Evolutionary conservation across 1,140 invertebrate genomes (phyloP).

Genomic region (Caligus rogercresseyi): DNA sequence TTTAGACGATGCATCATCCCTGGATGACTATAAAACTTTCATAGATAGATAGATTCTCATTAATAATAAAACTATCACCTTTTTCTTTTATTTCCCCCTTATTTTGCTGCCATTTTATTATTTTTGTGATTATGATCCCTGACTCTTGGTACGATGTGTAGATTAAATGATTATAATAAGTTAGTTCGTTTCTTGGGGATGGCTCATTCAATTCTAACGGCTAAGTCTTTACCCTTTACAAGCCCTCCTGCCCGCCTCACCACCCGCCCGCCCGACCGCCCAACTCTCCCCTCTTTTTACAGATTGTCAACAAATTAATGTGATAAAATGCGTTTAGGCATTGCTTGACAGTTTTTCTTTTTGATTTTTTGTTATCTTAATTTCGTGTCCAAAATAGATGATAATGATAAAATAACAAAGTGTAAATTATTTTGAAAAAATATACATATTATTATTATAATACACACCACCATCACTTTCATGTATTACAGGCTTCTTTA

Average conservation of each 20-base stretch:
- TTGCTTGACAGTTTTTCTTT: background rate
- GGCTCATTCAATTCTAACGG: background rate
- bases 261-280: too few species aligned
- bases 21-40: background rate
- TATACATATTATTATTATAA: background rate
- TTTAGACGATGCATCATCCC: background rate
- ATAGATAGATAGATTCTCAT: background rate
- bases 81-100: background rate
- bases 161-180: background rate
- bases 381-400: background rate
- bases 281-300: too few species aligned
- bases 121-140: background rate
- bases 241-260: too few species aligned
- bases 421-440: background rate
- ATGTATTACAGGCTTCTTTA: background rate
- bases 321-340: background rate
- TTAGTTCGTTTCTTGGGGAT: background rate
- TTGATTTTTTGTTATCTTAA: background rate
- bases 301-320: background rate
- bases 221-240: too few species aligned
- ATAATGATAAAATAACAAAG: background rate
- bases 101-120: background rate
- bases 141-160: background rate
- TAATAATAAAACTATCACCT: background rate
- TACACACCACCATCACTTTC: background rate